phyloP scores from a whole-genome alignment of 2,113 vertebrate species.

The Capra hircus region DNA sequence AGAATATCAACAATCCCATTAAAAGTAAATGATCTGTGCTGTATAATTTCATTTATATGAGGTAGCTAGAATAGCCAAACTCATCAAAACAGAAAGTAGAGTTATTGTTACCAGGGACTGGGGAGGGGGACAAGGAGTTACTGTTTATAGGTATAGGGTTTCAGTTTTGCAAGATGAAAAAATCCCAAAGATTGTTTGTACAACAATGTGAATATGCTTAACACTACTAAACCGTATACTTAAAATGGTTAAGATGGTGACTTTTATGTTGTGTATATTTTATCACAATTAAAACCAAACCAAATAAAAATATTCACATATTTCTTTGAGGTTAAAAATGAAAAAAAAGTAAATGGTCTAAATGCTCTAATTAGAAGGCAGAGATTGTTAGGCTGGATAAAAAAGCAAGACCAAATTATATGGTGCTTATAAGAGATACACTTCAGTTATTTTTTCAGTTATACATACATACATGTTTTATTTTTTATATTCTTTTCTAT shows the following conservation, averaged over 20 bases:
- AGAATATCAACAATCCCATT: background rate
- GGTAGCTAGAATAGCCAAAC: background rate
- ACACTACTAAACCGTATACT: background rate
- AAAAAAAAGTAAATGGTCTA: slow-evolving; percentile 14
- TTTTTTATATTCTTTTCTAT: background rate
- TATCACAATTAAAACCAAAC: slow-evolving; percentile 30
- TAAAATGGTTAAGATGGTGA: background rate
- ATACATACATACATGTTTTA: background rate
- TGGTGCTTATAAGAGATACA: background rate
- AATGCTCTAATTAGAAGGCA: slow-evolving; percentile 32
- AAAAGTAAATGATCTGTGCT: background rate
- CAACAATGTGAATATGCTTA: background rate
- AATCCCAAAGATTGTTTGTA: background rate
- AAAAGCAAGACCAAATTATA: slow-evolving; percentile 32
- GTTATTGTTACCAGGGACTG: background rate
- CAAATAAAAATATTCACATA: background rate
- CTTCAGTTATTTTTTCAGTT: background rate
- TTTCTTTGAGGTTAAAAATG: slow-evolving; percentile 19
- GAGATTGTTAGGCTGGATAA: background rate
- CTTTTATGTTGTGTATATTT: slow-evolving; percentile 16
- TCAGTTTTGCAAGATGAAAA: slow-evolving; percentile 32
- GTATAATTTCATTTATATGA: background rate
- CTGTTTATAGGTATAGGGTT: background rate
- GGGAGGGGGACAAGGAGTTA: background rate
- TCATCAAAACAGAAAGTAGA: background rate